Evolutionary conservation across 2,797 vertebrate genomes (phyloP), one percentile per base, ranked within the genome.

Genomic region (Lacerta viridis): DNA sequence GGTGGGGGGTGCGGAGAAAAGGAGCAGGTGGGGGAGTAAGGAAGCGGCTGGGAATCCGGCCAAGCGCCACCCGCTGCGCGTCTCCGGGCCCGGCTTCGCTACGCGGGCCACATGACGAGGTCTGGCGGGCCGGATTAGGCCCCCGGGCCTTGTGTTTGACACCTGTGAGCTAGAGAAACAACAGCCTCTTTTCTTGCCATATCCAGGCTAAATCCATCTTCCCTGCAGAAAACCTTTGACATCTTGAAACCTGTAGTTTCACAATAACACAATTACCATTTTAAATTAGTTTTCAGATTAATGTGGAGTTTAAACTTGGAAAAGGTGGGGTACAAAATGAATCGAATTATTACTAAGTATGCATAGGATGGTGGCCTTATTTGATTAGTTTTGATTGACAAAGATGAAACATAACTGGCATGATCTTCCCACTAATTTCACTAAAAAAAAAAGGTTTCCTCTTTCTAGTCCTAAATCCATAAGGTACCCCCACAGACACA

Each of bases 371-470:
- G 25, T 23, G 39, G 33, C 1, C 55, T 66, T 25, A 61, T 64
- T 41, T 59, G 55, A 61, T 46, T 74, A 25, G 5, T 59, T 84
- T 72, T 88, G 11, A 64, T 3, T 17, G 75, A 78, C 87, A 88
- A 64, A 2, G 41, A 17, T 39, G n/a, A 27, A 5, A 0, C 0
- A 88, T 89, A 87, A 79, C 41, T 5, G 20, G 18, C 9, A 76
- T 46, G 9, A 33, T 3, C 55, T 91, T 89, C 91, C 80, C 75
- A 83, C 15, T 33, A 75, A 27, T 1, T 61, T 79, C 85, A 23
- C 4, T 84, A 84, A n/a, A 33, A 33, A 33, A 79, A 13, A 46
- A 87, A 0, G 0, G 78, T 86, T 39, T 29, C 0, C 1, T 33
- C 1, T 78, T 84, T 90, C 87, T 77, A 27, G 76, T 29, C 66